Evolutionary conservation across 2,888 invertebrate species (phyloP), one percentile per base, ranked within the genome.

Genomic region (Epicampocera succincta): DNA sequence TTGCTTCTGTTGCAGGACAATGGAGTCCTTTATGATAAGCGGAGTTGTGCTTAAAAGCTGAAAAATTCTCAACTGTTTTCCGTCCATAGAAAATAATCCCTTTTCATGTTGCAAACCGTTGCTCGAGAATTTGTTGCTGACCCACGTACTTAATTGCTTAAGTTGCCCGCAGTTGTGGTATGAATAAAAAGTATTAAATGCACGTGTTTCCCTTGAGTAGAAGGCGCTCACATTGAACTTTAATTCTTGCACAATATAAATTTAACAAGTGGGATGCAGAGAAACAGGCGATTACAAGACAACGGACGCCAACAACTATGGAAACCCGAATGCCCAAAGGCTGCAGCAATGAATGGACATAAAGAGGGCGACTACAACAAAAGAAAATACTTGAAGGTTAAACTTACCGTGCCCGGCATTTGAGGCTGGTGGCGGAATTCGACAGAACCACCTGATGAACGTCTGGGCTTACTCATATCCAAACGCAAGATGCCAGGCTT

Each of bases 401-500:
- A 68, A 87, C 86, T 86, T 83, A 89, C 89, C 85, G 88, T 86
- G 21, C 87, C 87, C 56, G 87, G 81, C 82, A 87, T 83, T 83
- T 88, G 88, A 50, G 88, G 87, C 56, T 88, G 88, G 38, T 82
- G 86, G 60, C 90, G 89, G 87, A 92, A 92, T 82, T 92, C 92
- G 68, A 92, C 91, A 17, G 90, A 91, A 88, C 91, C 90, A 88
- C 91, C 91, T 86, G 92, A 92, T 88, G 91, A 91, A 84, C 91
- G 90, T 73, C 92, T 88, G 52, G 92, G 91, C 69, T 92, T 92
- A 71, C 87, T 88, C 68, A 92, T 88, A 86, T 92, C 92, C 85
- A 92, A 87, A 17, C 92, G 90, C 48, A 92, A 87, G 60, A 92
- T 92, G 38, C 92, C 92, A 21, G 90, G 88, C 80, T 90, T 90